Percentiles rank a stretch among this genome's conserved stretches.
Evolutionary conservation across 2,888 invertebrate species (phyloP).

Genomic region (Bellardia bayeri): DNA sequence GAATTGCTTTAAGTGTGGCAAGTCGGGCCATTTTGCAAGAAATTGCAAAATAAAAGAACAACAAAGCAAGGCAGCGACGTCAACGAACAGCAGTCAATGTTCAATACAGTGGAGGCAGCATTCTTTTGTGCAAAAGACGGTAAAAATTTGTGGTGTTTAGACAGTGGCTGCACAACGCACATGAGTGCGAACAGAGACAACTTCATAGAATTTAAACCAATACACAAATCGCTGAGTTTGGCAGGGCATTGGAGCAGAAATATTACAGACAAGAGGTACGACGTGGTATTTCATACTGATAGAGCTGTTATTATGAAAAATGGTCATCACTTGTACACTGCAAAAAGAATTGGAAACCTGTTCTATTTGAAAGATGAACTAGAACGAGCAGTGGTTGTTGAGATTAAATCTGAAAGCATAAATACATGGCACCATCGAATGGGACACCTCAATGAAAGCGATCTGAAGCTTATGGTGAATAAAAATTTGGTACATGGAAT

Average conservation of each 20-base stretch:
- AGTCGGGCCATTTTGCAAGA: constrained; percentile 53
- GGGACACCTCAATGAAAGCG: constrained; percentile 30
- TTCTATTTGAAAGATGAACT: constrained; percentile 45
- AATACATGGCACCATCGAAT: constrained; percentile 62
- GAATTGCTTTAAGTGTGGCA: constrained; percentile 51
- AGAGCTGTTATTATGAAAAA: constrained; percentile 34
- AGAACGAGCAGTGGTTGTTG: constrained; percentile 27
- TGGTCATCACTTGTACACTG: constrained; percentile 29
- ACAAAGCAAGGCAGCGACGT: background rate
- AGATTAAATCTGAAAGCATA: constrained; percentile 19
- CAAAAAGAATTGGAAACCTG: constrained; percentile 61
- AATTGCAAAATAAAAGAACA: constrained; percentile 39
- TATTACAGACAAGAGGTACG: constrained; percentile 69
- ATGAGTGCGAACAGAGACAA: constrained; percentile 36
- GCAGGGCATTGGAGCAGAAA: constrained; percentile 52
- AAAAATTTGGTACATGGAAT: too few relatives aligned
- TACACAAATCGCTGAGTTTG: constrained; percentile 58
- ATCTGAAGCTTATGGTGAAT: too few relatives aligned
- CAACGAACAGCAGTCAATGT: constrained; percentile 32
- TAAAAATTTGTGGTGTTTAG: constrained; percentile 46
- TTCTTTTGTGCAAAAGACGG: constrained; percentile 30
- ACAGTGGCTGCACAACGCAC: constrained; percentile 56
- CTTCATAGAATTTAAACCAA: constrained; percentile 33
- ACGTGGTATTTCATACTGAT: constrained; percentile 53
- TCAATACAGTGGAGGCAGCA: constrained; percentile 37